These are phyloP conservation scores for Sternotherus odoratus DNA, from an alignment of 2,797 vertebrate species.

Conservation along the genomic window DNA sequence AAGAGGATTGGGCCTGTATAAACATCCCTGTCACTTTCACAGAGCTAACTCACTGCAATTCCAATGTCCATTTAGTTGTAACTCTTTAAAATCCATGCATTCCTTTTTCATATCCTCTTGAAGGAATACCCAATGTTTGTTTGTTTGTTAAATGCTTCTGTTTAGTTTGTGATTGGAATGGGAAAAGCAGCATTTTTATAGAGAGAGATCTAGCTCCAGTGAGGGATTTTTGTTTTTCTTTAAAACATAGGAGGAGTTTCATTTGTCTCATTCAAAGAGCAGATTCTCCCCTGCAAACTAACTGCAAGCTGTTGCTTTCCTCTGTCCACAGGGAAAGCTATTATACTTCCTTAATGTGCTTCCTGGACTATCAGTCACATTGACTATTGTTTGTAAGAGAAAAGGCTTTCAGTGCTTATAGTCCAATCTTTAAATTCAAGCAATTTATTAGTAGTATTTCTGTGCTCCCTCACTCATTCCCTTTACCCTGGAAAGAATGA, in stretches of 20 bases:
- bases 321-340: conserved; percentile 13
- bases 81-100: neutral
- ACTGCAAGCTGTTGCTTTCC: neutral
- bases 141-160: neutral
- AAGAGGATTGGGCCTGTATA: neutral
- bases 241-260: neutral
- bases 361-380: conserved; percentile 36
- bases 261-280: conserved; percentile 15
- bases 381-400: conserved; percentile 18
- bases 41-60: neutral
- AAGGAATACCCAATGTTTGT: neutral
- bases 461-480: neutral
- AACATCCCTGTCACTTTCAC: neutral
- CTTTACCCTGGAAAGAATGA: conserved; percentile 24
- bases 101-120: neutral
- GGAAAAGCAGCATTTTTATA: neutral
- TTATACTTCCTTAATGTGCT: conserved; percentile 17
- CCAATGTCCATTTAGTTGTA: neutral
- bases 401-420: conserved; percentile 15
- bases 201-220: conserved; percentile 5
- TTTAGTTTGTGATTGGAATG: conserved; percentile 9
- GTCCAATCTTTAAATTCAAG: conserved; percentile 4
- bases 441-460: conserved; percentile 18
- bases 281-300: neutral
- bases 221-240: conserved; percentile 9